phyloP scores from a whole-genome alignment of 2,797 vertebrate genomes.

The Astyanax mexicanus region DNA sequence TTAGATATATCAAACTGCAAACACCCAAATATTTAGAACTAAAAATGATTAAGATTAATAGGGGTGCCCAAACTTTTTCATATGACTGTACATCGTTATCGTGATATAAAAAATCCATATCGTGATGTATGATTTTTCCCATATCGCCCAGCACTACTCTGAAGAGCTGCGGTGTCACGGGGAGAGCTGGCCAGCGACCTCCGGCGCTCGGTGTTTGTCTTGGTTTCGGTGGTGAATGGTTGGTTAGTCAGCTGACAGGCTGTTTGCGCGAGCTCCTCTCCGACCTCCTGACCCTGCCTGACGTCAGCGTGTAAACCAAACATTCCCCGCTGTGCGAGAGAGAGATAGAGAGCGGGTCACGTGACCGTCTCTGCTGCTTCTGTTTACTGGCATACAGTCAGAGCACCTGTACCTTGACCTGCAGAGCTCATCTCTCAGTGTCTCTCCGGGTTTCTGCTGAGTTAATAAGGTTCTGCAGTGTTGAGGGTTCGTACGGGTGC shows the following conservation, averaged over 20 bases:
- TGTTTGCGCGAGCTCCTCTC: conserved; percentile 44
- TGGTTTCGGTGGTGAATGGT: conserved; percentile 11
- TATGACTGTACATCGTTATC: too few species aligned
- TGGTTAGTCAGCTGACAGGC: conserved; percentile 51
- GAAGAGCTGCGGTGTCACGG: not conserved
- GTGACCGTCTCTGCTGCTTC: conserved; percentile 25
- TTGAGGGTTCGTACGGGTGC: too few species aligned
- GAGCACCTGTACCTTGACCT: conserved; percentile 42
- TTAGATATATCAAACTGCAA: too few species aligned
- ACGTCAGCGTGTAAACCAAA: conserved; percentile 53
- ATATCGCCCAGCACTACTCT: too few species aligned
- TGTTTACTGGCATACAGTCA: conserved; percentile 35
- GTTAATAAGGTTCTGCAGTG: conserved; percentile 3
- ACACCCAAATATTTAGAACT: too few species aligned
- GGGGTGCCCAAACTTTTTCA: too few species aligned
- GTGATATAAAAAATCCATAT: too few species aligned
- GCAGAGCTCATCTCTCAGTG: not conserved
- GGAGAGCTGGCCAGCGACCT: not conserved
- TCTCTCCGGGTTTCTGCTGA: not conserved
- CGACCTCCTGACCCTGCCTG: conserved; percentile 48
- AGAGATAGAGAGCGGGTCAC: conserved; percentile 38
- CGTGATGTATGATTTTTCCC: too few species aligned
- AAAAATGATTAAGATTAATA: too few species aligned
- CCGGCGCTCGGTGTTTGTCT: not conserved
- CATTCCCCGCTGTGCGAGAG: conserved; percentile 11